phyloP scores from a whole-genome alignment of 2,797 vertebrate genomes.

The Anabacerthia variegaticeps region DNA sequence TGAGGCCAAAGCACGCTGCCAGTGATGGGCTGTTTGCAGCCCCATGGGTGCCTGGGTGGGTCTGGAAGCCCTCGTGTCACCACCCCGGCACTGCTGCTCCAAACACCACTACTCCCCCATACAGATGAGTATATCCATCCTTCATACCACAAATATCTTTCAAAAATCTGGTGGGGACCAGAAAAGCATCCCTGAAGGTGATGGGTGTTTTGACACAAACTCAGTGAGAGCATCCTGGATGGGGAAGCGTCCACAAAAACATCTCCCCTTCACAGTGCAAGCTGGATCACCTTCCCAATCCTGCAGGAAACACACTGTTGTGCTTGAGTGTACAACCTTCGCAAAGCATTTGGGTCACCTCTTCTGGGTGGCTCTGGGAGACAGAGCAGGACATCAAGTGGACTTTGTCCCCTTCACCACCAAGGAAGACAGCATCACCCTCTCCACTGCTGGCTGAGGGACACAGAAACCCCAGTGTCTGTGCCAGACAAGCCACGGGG shows the following conservation, averaged over 20 bases:
- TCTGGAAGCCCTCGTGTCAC: background rate
- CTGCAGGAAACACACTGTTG: background rate
- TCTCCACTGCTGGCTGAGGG: background rate
- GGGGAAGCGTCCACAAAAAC: background rate
- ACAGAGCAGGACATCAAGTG: background rate
- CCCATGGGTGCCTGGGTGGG: too few relatives aligned
- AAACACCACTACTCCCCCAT: background rate
- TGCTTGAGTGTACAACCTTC: background rate
- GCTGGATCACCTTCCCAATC: background rate
- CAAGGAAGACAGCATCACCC: background rate
- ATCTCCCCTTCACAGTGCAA: background rate
- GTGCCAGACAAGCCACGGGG: background rate
- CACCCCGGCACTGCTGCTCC: accelerated
- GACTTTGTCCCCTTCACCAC: background rate
- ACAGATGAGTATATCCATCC: background rate
- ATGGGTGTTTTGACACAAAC: background rate
- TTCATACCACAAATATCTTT: background rate
- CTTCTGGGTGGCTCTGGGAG: background rate
- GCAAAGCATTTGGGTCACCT: accelerated
- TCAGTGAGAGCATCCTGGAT: background rate
- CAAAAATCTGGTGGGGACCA: background rate
- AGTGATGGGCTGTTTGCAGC: background rate
- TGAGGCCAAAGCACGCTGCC: accelerated
- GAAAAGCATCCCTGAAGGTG: background rate
- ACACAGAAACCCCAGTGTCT: background rate